Evolutionary conservation across 1,140 invertebrate genomes (phyloP).

Genomic region (Ceratitis capitata): DNA sequence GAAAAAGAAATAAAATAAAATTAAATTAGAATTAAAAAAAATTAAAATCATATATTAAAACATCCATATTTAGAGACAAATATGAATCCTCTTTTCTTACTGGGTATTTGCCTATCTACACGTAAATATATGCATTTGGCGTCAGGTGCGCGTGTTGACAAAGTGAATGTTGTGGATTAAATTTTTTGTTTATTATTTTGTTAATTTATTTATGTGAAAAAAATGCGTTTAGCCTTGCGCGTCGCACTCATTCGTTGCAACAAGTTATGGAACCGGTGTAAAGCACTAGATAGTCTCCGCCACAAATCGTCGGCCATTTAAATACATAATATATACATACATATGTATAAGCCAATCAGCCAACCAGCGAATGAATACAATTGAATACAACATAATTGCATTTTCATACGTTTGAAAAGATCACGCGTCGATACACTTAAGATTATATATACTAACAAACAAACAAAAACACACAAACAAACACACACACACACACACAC

Average conservation of each 20-base stretch:
- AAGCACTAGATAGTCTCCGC: not conserved
- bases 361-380: conserved; percentile 20
- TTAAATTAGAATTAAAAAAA: too few relatives aligned
- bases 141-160: conserved; percentile 49
- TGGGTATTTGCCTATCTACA: not conserved
- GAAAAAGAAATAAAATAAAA: too few relatives aligned
- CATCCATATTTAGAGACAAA: too few relatives aligned
- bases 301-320: conserved; percentile 7
- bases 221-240: conserved; percentile 25
- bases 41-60: too few relatives aligned
- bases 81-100: not conserved
- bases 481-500: too few relatives aligned
- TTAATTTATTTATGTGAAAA: not conserved
- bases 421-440: not conserved
- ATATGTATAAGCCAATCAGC: conserved; percentile 14
- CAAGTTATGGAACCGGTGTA: not conserved
- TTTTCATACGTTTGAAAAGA: conserved; percentile 6
- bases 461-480: too few relatives aligned
- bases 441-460: too few relatives aligned
- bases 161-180: conserved; percentile 56
- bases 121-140: not conserved
- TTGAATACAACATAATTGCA: not conserved
- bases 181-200: not conserved
- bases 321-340: too few relatives aligned
- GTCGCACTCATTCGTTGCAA: conserved; percentile 11